A percentile compares a stretch with the other conserved stretches of the same genome.
phyloP scores from a whole-genome alignment of 35 echinoderm and acorn worm species.

The Nesometra sesokonis region DNA sequence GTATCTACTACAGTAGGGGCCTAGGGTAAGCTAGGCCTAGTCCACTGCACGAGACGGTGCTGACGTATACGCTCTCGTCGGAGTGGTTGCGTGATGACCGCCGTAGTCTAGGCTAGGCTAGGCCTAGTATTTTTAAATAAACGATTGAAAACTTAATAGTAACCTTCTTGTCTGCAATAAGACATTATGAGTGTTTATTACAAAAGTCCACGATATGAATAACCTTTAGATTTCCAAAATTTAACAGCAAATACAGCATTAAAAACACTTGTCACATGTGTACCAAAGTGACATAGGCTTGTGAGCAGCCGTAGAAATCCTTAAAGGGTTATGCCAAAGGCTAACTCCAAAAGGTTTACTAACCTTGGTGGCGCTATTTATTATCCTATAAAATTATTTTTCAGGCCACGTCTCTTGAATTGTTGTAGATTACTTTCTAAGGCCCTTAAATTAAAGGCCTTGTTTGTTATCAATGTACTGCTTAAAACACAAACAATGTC shows the following conservation, averaged over 20 bases:
- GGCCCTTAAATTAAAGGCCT: too few species aligned
- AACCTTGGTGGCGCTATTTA: background rate
- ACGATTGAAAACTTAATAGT: background rate
- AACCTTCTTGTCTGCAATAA: constrained; percentile 62
- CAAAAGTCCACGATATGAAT: background rate
- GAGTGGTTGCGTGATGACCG: background rate
- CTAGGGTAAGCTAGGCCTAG: too few species aligned
- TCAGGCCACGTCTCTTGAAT: background rate
- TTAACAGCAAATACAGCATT: background rate
- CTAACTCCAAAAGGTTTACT: background rate
- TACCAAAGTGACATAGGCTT: background rate
- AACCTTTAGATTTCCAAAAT: background rate
- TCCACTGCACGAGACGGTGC: too few species aligned
- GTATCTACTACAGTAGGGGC: too few species aligned
- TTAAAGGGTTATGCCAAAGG: background rate
- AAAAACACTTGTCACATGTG: background rate
- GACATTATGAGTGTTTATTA: constrained; percentile 17
- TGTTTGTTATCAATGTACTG: too few species aligned
- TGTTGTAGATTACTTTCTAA: too few species aligned
- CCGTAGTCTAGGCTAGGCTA: background rate
- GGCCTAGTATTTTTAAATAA: background rate
- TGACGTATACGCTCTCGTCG: background rate
- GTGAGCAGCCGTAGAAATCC: background rate
- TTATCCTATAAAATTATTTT: background rate
- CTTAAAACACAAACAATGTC: background rate